Conservation (phyloP, 1,140 invertebrate species). For the Samia ricini region DNA sequence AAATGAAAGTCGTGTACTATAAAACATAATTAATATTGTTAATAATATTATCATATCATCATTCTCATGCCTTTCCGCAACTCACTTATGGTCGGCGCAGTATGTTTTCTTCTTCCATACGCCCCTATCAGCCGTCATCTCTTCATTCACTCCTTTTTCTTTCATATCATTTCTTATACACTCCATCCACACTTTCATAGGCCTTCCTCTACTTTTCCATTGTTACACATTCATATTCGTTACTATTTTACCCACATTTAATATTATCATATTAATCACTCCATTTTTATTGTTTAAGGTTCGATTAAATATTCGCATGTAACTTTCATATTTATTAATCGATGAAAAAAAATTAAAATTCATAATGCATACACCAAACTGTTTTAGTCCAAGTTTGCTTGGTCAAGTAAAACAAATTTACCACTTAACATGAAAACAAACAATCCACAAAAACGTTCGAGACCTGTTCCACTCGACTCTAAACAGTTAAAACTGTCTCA, state of each 20-base stretch:
- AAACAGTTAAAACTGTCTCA: slow-evolving; percentile 14
- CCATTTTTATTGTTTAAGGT: not conserved
- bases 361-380: not conserved
- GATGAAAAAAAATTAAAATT: not conserved
- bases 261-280: not conserved
- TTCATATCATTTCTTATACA: no score
- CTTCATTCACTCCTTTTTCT: no score
- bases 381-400: not conserved
- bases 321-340: not conserved
- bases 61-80: not conserved
- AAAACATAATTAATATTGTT: not conserved
- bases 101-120: no score
- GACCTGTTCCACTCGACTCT: not conserved
- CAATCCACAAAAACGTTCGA: slow-evolving; percentile 2
- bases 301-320: not conserved
- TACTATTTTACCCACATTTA: not conserved
- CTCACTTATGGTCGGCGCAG: no score
- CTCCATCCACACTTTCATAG: no score
- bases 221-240: no score
- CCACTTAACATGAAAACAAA: slow-evolving; percentile 1
- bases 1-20: no score
- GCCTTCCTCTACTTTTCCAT: not conserved
- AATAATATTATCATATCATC: not conserved
- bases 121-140: no score
- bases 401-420: not conserved